Percentiles rank a stretch among this genome's conserved stretches.
Conservation (phyloP, 2,113 vertebrate species). For the Tor tambroides region DNA sequence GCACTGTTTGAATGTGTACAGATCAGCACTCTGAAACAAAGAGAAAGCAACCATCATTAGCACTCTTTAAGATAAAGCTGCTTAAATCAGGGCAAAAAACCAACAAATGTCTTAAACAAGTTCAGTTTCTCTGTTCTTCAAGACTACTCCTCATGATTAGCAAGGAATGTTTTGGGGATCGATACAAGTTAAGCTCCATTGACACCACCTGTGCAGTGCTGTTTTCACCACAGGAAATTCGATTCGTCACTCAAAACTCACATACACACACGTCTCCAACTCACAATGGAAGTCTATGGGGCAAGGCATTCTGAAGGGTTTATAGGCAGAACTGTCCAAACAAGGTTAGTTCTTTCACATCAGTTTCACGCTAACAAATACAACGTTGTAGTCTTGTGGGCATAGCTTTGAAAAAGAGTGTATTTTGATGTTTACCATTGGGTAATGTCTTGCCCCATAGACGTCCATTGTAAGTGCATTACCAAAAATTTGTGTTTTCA, state of each 20-base stretch:
- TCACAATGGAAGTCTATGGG: not conserved
- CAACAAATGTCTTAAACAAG: not conserved
- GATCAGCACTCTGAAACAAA: slow-evolving; percentile 91
- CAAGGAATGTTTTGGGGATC: not conserved
- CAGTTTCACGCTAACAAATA: not conserved
- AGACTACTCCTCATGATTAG: not conserved
- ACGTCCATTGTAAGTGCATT: not conserved
- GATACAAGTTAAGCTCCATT: not conserved
- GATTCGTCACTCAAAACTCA: not conserved
- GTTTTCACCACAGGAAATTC: not conserved
- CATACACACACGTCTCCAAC: not conserved
- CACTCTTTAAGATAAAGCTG: not conserved
- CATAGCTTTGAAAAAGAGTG: not conserved
- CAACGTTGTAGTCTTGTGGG: not conserved
- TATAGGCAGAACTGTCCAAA: not conserved
- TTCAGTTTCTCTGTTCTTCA: not conserved
- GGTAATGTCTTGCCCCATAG: not conserved
- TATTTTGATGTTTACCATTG: not conserved
- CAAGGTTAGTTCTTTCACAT: not conserved
- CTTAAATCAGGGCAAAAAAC: not conserved
- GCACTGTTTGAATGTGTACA: slow-evolving; percentile 99
- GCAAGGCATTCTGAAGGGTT: not conserved
- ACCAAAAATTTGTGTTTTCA: too few species aligned
- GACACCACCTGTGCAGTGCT: not conserved
- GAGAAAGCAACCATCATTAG: slow-evolving; percentile 59